Percentiles rank a stretch among this genome's conserved stretches.
These are phyloP conservation scores for Brienomyrus longianalis DNA, from an alignment of 2,113 vertebrate genomes.

Conservation along the genomic window DNA sequence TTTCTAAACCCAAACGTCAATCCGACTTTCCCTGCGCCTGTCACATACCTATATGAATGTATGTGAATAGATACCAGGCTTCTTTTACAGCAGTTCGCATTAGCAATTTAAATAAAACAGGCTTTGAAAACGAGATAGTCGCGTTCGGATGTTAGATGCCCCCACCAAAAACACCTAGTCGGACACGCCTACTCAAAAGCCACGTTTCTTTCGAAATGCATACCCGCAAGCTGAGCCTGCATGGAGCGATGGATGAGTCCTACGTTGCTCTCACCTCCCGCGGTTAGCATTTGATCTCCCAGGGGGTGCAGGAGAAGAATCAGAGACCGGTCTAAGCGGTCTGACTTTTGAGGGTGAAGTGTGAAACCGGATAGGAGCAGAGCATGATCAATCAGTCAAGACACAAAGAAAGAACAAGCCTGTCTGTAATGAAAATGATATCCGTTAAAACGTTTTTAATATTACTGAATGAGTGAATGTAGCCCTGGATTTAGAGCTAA, in stretches of 20 bases:
- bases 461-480: background rate
- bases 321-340: constrained; percentile 4
- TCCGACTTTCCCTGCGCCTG: background rate
- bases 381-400: background rate
- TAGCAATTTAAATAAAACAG: constrained; percentile 13
- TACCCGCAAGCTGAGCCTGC: background rate
- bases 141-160: constrained; percentile 10
- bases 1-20: background rate
- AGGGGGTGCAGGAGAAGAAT: constrained; percentile 1
- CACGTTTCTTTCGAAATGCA: background rate
- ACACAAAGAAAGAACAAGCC: background rate
- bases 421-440: background rate
- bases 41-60: background rate
- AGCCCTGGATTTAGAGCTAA: background rate
- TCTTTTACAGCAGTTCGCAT: background rate
- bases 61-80: background rate
- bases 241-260: too few relatives aligned
- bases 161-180: background rate
- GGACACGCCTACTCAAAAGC: constrained; percentile 2
- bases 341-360: background rate
- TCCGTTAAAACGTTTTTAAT: background rate
- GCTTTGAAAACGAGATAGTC: background rate
- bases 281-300: background rate
- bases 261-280: background rate
- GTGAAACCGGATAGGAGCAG: constrained; percentile 6